A percentile compares a stretch with the other conserved stretches of the same genome.
phyloP scores from a whole-genome alignment of 2,888 invertebrate species.

The Drosophila cyrtoloma region DNA sequence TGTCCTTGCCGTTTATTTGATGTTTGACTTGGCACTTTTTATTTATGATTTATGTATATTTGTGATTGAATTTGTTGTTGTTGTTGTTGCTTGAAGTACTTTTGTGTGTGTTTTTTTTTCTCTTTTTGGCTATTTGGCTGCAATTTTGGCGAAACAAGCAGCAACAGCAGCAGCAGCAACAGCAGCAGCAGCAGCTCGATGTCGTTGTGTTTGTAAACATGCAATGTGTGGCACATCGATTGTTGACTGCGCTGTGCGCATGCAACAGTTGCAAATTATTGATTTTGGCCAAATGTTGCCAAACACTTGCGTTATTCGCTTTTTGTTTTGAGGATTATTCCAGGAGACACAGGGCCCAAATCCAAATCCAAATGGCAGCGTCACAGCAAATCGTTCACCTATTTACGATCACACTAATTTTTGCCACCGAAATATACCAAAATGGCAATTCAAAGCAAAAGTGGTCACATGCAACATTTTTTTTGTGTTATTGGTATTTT shows the following conservation, averaged over 20 bases:
- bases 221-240: slow-evolving; percentile 63
- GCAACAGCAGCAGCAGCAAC: slow-evolving; percentile 24
- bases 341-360: slow-evolving; percentile 50
- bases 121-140: slow-evolving; percentile 34
- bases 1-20: slow-evolving; percentile 20
- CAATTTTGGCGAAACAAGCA: slow-evolving; percentile 53
- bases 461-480: slow-evolving; percentile 35
- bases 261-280: slow-evolving; percentile 53
- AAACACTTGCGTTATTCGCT: slow-evolving; percentile 30
- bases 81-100: slow-evolving; percentile 11
- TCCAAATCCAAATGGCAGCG: slow-evolving; percentile 61
- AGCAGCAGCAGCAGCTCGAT: slow-evolving; percentile 29
- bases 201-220: slow-evolving; percentile 65
- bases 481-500: slow-evolving; percentile 11
- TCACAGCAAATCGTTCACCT: slow-evolving; percentile 62
- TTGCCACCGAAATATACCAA: slow-evolving; percentile 48
- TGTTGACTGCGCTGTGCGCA: slow-evolving; percentile 45
- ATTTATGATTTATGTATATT: not conserved
- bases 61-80: not conserved
- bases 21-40: slow-evolving; percentile 7
- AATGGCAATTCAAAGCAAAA: slow-evolving; percentile 6
- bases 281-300: slow-evolving; percentile 26
- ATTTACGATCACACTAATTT: slow-evolving; percentile 59
- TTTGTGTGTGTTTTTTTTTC: slow-evolving; percentile 13
- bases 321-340: slow-evolving; percentile 46